phyloP scores from a whole-genome alignment of 2,797 vertebrate genomes.

The Enteromius afrohamiltoni region DNA sequence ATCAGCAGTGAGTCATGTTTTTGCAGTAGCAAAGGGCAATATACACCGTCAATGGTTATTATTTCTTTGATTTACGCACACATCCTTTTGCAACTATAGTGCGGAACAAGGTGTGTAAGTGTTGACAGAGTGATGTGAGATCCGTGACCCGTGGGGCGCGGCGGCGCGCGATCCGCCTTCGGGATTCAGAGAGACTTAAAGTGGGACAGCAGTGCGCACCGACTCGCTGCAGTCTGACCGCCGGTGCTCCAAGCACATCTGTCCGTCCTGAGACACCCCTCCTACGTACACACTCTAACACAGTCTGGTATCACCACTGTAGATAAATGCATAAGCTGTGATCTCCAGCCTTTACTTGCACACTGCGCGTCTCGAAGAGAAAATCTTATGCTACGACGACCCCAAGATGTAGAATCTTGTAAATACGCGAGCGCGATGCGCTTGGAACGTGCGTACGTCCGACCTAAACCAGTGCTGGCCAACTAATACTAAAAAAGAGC shows the following conservation, averaged over 20 bases:
- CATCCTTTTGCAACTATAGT: neutral
- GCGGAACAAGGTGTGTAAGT: neutral
- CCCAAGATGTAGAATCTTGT: slow-evolving; percentile 67
- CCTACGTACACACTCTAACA: no score
- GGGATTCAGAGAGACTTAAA: slow-evolving; percentile 20
- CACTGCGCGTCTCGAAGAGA: slow-evolving; percentile 21
- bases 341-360: neutral
- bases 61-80: neutral
- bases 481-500: neutral
- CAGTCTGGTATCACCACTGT: neutral
- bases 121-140: neutral
- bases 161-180: slow-evolving; percentile 25
- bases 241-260: neutral
- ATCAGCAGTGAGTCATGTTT: slow-evolving; percentile 18
- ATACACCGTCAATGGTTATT: neutral
- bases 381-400: slow-evolving; percentile 67
- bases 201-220: slow-evolving; percentile 25
- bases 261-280: neutral
- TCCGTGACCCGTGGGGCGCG: slow-evolving; percentile 31
- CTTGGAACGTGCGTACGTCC: neutral
- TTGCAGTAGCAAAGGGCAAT: neutral
- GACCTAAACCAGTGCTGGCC: slow-evolving; percentile 7
- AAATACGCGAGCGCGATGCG: slow-evolving; percentile 57
- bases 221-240: slow-evolving; percentile 4
- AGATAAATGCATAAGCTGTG: neutral